These are phyloP conservation scores for Diogma glabrata DNA, from an alignment of 2,888 invertebrate genomes.

Conservation along the genomic window DNA sequence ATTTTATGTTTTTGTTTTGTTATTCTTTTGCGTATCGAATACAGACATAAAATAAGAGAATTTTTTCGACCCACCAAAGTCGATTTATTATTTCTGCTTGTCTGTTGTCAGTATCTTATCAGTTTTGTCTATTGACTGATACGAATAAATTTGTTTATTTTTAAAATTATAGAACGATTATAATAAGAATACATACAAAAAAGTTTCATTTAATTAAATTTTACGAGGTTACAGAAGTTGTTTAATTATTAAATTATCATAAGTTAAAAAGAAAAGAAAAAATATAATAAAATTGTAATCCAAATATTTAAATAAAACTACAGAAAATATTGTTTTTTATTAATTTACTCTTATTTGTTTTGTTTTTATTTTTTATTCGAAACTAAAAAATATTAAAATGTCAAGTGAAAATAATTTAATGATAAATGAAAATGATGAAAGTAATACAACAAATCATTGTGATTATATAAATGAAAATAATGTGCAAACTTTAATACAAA, in stretches of 20 bases:
- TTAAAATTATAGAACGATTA: too few species aligned
- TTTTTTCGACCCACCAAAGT: too few species aligned
- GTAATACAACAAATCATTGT: neutral
- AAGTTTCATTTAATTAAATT: too few species aligned
- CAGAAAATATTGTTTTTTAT: too few species aligned
- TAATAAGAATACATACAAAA: neutral
- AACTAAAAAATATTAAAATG: neutral
- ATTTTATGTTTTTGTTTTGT: constrained; percentile 8
- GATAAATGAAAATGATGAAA: constrained; percentile 4
- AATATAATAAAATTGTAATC: neutral
- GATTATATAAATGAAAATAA: constrained; percentile 1
- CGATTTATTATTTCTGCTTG: neutral
- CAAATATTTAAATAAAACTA: neutral
- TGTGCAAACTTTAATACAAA: too few species aligned
- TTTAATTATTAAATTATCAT: too few species aligned
- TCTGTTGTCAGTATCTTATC: constrained; percentile 6
- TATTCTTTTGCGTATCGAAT: constrained; percentile 2
- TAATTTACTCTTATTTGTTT: too few species aligned
- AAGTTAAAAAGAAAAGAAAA: too few species aligned
- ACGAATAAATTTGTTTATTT: neutral
- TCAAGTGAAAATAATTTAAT: constrained; percentile 6
- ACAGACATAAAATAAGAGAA: neutral
- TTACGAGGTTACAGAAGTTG: too few species aligned
- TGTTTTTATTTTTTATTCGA: constrained; percentile 1
- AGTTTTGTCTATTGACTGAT: constrained; percentile 9